Evolutionary conservation across 1,140 invertebrate genomes (phyloP), one percentile per base, ranked within the genome.

Genomic region (Rhynchophorus ferrugineus): DNA sequence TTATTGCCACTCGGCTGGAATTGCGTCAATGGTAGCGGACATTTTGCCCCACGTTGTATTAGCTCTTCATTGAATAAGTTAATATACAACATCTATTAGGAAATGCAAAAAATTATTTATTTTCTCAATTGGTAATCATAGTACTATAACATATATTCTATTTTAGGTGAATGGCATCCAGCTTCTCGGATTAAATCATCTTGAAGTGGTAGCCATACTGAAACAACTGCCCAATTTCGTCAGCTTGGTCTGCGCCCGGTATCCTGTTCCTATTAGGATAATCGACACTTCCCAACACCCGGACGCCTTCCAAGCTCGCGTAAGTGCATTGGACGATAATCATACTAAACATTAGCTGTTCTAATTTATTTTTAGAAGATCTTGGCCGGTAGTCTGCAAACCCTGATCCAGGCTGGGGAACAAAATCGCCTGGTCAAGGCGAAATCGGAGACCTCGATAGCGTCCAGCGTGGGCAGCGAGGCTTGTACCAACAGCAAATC

Each of bases 211-310:
- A 6, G 81, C 81, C n/a, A 84, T 90, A 57, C 71, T 95, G 24
- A 89, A 93, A 68, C 89, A 92, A 57, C 78, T 94, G 49, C 89
- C 89, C n/a, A 79, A 87, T 58, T 78, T 86, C 61, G 90, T 95
- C 16, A 75, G 85, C 57, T 80, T 95, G 71, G 87, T 94, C 14
- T 91, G 88, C 65, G 81, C 89, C 18, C 72, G 83, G 61, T 81
- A 76, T 69, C 65, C 63, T 33, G 58, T 68, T 58, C 66, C 47
- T 61, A 70, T 44, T 66, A 69, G 57, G 60, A 68, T 65, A 52
- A 83, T 84, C 54, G 79, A 82, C 62, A 81, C 81, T 9, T 73
- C 77, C 46, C 78, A 81, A 61, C 77, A 81, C 69, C 76, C 75
- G 51, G 76, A 77, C 56, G 80, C 78, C 56, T 87, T 83, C 69